phyloP scores from a whole-genome alignment of 2,888 invertebrate genomes.

The Bugulina stolonifera region DNA sequence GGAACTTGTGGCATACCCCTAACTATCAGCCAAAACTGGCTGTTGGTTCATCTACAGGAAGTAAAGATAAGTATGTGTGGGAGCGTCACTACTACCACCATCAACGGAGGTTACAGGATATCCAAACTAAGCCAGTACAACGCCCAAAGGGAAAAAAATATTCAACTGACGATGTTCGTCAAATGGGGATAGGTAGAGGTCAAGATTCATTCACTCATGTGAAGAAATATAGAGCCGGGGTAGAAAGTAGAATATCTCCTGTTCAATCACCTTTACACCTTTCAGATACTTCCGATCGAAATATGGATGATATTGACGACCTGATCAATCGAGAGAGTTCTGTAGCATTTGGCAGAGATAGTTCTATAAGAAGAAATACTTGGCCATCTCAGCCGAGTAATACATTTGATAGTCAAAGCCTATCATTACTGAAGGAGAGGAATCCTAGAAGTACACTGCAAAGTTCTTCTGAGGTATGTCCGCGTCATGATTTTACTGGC shows the following conservation, averaged over 20 bases:
- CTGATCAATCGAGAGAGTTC: background rate
- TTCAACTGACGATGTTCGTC: background rate
- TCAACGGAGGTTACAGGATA: background rate
- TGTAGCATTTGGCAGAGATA: background rate
- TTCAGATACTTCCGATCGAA: background rate
- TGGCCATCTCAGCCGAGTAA: background rate
- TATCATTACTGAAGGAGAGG: background rate
- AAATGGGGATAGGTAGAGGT: background rate
- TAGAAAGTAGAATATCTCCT: background rate
- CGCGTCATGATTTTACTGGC: no score
- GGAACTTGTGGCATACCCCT: constrained; percentile 11
- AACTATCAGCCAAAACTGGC: constrained; percentile 3
- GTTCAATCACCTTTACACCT: background rate
- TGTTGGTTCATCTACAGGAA: background rate
- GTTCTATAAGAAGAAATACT: background rate
- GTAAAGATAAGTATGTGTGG: background rate
- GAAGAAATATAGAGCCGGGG: background rate
- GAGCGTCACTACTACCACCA: background rate
- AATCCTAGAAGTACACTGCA: no score
- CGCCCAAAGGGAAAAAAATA: background rate
- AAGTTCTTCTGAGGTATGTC: no score
- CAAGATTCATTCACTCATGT: background rate
- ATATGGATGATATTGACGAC: background rate
- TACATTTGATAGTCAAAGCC: background rate
- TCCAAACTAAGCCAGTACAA: background rate